Evolutionary conservation across 92 coral and sea anemone genomes (phyloP), one percentile per base, ranked within the genome.

Genomic region (Epizoanthus fatuus): DNA sequence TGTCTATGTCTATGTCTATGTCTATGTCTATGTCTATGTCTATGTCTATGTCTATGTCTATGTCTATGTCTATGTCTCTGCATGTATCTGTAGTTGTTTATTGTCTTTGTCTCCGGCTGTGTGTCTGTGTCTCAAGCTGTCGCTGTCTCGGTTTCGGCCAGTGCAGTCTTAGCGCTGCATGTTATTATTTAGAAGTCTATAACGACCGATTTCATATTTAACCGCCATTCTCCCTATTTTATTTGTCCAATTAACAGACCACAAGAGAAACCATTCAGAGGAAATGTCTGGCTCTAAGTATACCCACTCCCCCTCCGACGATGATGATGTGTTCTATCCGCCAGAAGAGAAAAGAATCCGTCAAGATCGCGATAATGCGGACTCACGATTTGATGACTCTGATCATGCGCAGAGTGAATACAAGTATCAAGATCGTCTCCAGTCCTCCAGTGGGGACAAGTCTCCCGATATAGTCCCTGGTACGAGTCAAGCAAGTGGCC

Each of bases 321-420:
- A 90, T 73, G 95, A 93, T 80, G 90, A 84, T 19, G 98, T 94
- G 16, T 94, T 94, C 60, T 92, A 89, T 75, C 56, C 82, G 14
- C 65, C 71, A 20, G 82, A 77, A 19, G 70, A 60, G 44, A 77
- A 77, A 40, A 55, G 82, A 77, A 44, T 13, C 14, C 82, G 69
- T 44, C 69, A 77, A 60, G 70, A 39, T 86, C 42, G 63, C 82
- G 58, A 85, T 7, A 86, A 75, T 42, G 91, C 85, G 56, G 72
- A 59, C 87, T 81, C 80, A 32, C 72, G 53, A 32, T 62, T 60
- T 72, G 73, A 74, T 73, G 49, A 53, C 62, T 65, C 92, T 79
- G 92, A 88, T 45, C 59, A 81, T 19, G 74, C 73, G 63, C 83
- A 76, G 60, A 22, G 58, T 49, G 89, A 67, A 17, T 75, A 82